Conservation (phyloP, 2,797 vertebrate genomes). For the Heterohyrax brucei region DNA sequence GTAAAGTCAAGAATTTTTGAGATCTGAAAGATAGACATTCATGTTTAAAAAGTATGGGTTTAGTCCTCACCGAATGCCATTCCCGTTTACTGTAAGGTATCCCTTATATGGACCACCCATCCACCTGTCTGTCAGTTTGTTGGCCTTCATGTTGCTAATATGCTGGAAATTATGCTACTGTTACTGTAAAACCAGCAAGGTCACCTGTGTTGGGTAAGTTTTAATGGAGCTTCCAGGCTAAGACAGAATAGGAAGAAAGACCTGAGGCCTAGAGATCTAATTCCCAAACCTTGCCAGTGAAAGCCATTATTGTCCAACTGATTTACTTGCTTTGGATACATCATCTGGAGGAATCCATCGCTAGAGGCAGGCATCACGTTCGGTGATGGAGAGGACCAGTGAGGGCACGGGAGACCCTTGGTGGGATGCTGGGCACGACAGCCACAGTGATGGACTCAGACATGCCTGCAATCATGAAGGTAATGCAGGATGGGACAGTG, state of each 20-base stretch:
- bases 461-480: not conserved
- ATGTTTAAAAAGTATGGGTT: too few relatives aligned
- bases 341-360: not conserved
- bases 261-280: not conserved
- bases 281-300: not conserved
- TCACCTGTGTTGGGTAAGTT: not conserved
- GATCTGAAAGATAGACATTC: not conserved
- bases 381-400: not conserved
- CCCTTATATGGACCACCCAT: not conserved
- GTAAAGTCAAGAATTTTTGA: not conserved
- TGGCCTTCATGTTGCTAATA: not conserved
- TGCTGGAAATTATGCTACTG: not conserved
- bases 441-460: not conserved
- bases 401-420: not conserved
- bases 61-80: not conserved
- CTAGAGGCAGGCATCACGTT: not conserved
- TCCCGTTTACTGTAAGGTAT: fast-evolving
- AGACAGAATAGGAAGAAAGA: not conserved
- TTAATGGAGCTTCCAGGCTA: not conserved
- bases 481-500: not conserved
- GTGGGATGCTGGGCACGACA: not conserved
- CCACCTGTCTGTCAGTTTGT: not conserved
- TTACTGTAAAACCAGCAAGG: not conserved
- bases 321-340: not conserved
- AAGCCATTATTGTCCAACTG: not conserved